phyloP scores from a whole-genome alignment of 2,888 invertebrate genomes.

The Drosophila recens region DNA sequence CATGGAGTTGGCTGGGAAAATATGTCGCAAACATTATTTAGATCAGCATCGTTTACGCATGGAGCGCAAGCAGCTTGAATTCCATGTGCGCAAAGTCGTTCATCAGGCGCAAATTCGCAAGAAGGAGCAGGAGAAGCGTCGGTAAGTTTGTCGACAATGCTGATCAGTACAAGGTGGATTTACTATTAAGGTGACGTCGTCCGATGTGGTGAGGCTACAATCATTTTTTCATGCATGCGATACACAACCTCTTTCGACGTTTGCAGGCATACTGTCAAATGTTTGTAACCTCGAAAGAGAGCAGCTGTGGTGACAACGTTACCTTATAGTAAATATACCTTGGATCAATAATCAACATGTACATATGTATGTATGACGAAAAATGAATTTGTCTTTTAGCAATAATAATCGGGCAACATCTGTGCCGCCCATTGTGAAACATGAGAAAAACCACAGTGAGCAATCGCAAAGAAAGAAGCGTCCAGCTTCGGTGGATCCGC shows the following conservation, averaged over 20 bases:
- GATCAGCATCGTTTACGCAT: slow-evolving; percentile 36
- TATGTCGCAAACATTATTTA: slow-evolving; percentile 47
- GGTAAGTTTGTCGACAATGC: slow-evolving; percentile 21
- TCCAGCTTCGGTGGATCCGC: neutral
- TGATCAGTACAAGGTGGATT: too few relatives aligned
- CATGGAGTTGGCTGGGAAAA: slow-evolving; percentile 20
- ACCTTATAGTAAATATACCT: too few relatives aligned
- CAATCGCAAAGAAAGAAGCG: neutral
- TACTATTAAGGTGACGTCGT: too few relatives aligned
- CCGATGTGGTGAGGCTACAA: too few relatives aligned
- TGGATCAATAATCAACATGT: neutral
- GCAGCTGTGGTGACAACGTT: too few relatives aligned
- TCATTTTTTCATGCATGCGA: too few relatives aligned
- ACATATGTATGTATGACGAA: neutral
- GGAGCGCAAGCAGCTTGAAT: slow-evolving; percentile 48
- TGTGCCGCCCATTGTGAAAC: neutral
- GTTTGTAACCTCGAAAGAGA: too few relatives aligned
- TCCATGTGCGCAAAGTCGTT: slow-evolving; percentile 35
- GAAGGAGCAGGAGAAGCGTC: neutral
- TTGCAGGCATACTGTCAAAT: too few relatives aligned
- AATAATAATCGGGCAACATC: neutral
- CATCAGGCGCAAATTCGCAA: slow-evolving; percentile 29
- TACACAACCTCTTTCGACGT: too few relatives aligned
- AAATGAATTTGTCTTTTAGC: neutral
- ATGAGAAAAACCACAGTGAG: neutral